Percentiles rank a stretch among this genome's conserved stretches.
Conservation (phyloP, 2,113 vertebrate genomes). For the Pelvicachromis taeniatus region DNA sequence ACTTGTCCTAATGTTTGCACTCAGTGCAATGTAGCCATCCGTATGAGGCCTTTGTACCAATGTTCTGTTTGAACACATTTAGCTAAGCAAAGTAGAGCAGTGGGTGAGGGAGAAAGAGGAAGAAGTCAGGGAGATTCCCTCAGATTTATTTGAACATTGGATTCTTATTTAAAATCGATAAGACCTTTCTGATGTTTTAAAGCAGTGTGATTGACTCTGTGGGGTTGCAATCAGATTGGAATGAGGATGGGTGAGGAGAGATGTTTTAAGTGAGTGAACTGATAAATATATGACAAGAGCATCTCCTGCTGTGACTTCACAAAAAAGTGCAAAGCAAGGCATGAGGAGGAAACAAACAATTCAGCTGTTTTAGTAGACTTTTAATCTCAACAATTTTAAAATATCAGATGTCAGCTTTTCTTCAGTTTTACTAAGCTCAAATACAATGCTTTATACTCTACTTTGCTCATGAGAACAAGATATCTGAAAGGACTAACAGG, state of each 20-base stretch:
- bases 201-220: neutral
- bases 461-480: neutral
- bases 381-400: neutral
- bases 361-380: neutral
- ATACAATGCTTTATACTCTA: neutral
- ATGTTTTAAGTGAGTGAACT: constrained; percentile 5
- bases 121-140: neutral
- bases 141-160: constrained; percentile 27
- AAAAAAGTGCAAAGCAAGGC: constrained; percentile 21
- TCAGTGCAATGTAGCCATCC: constrained; percentile 10
- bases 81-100: neutral
- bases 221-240: neutral
- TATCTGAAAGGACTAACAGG: neutral
- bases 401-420: neutral
- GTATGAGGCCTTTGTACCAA: neutral
- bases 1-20: constrained; percentile 42
- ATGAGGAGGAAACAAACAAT: neutral
- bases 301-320: constrained; percentile 4
- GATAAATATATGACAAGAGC: constrained; percentile 25
- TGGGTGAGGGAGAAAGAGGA: neutral
- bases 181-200: constrained; percentile 14
- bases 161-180: constrained; percentile 30
- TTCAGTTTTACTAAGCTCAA: neutral
- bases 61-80: neutral
- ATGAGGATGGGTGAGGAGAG: neutral